Evolutionary conservation across 2,888 invertebrate species (phyloP).

Genomic region (Cantharis nigra): DNA sequence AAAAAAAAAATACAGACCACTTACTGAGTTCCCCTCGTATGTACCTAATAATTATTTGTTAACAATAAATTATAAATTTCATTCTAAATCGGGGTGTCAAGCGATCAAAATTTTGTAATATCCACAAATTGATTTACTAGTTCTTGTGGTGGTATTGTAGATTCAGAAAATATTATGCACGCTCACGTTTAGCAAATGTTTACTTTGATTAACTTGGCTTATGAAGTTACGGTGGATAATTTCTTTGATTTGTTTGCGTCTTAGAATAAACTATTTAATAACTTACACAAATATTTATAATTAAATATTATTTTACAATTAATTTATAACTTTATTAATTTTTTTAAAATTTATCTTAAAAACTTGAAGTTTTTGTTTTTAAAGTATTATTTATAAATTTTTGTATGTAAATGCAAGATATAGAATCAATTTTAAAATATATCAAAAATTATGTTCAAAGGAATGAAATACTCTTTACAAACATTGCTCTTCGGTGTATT

Average conservation of each 20-base stretch:
- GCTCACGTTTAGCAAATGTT: slow-evolving; percentile 17
- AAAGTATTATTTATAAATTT: too few species aligned
- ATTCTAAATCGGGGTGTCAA: background rate
- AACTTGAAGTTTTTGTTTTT: background rate
- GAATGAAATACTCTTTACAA: too few species aligned
- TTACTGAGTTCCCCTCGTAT: background rate
- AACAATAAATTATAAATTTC: background rate
- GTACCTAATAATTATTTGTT: background rate
- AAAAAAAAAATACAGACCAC: background rate
- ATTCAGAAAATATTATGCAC: slow-evolving; percentile 7
- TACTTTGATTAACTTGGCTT: slow-evolving; percentile 16
- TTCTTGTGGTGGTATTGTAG: slow-evolving; percentile 1
- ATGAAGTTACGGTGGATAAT: slow-evolving; percentile 8
- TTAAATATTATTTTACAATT: background rate
- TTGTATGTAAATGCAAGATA: too few species aligned
- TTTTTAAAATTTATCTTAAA: background rate
- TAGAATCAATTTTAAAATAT: too few species aligned
- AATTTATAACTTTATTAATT: background rate
- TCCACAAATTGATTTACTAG: slow-evolving; percentile 3
- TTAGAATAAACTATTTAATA: background rate
- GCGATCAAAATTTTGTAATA: background rate
- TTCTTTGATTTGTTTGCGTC: slow-evolving; percentile 13
- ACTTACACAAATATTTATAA: background rate
- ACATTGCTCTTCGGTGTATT: too few species aligned
- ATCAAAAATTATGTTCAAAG: too few species aligned